Base-by-base conservation (phyloP, 1,140 invertebrate genomes). In the Eumeta japonica region DNA sequence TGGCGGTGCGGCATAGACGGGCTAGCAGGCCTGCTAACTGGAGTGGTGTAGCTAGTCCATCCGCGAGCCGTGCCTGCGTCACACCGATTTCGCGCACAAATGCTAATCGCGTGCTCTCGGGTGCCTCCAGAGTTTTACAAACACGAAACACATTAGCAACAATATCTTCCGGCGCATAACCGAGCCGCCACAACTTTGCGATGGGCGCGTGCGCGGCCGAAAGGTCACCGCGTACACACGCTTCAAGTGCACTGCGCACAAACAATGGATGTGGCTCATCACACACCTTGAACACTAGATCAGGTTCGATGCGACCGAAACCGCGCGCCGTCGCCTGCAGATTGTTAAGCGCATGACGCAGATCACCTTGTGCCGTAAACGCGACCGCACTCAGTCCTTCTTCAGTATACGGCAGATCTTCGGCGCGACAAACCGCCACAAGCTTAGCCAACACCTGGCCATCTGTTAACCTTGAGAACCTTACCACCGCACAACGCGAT, bases 211-310 rank as follows among this genome's bases (percentile, higher is more conserved):
- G 96, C 1, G 94, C 91, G 51, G 89, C 87, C 37, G 88, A 85
- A 44, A 98, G 88, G 45, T 97, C 85, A 24, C 86, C 85, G 32
- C 86, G 68, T 0, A 80, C 76, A 74, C 94, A 99, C 54, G 84
- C 80, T 38, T 90, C 81, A 33, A 99, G 74, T 93, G 99, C 98
- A 46, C 89, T 84, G 70, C 90, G 89, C 7, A 99, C 85, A 0
- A 96, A 62, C 42, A 97, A 77, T 4, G 97, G 97, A 81, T 99
- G 95, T 0, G 97, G 97, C 67, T 99, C 96, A 76, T 99, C 97
- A 67, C 97, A 99, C 10, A 99, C 95, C 81, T 98, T 99, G 58
- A 98, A 99, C n/a, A 99, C 97, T 83, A 98, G 96, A 57, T 93
- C 88, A 42, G 86, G 85, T 46, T 87, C 95, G 2, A 99, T 86